These are phyloP conservation scores for Vanessa cardui DNA, from an alignment of 2,888 invertebrate species.

Conservation along the genomic window DNA sequence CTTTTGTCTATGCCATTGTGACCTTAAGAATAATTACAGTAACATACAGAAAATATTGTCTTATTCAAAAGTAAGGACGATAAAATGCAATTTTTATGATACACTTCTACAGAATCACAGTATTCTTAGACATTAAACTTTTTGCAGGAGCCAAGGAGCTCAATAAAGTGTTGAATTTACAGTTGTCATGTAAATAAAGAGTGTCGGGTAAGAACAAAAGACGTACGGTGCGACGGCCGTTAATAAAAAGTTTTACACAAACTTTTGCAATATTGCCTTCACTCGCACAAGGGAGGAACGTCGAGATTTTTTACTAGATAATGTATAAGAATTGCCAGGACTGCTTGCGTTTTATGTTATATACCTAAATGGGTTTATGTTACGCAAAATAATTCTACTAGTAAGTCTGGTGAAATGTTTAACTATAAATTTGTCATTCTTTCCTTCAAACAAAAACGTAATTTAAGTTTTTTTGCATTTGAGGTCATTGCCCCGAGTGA, in stretches of 20 bases:
- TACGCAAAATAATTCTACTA: background rate
- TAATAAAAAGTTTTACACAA: slow-evolving; percentile 69
- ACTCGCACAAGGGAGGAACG: background rate
- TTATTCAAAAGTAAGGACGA: background rate
- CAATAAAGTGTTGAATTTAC: slow-evolving; percentile 59
- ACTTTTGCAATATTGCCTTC: slow-evolving; percentile 73
- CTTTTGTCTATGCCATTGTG: background rate
- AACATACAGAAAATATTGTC: background rate
- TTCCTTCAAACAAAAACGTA: too few species aligned
- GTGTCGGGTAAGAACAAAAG: slow-evolving; percentile 62
- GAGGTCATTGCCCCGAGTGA: too few species aligned
- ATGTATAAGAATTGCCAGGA: slow-evolving; percentile 30
- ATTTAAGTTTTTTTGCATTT: too few species aligned
- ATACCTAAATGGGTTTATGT: slow-evolving; percentile 14
- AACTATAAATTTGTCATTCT: too few species aligned
- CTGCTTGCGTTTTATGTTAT: slow-evolving; percentile 11
- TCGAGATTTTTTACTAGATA: slow-evolving; percentile 29
- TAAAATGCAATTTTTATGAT: background rate
- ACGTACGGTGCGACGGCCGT: slow-evolving; percentile 48
- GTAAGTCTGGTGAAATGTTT: too few species aligned
- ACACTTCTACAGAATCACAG: slow-evolving; percentile 7
- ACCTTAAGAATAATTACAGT: background rate
- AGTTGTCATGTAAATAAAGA: slow-evolving; percentile 57
- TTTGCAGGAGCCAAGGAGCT: slow-evolving; percentile 25
- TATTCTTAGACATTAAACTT: slow-evolving; percentile 19